These are phyloP conservation scores for Zalophus californianus DNA, from an alignment of 2,797 vertebrate species.

Conservation along the genomic window DNA sequence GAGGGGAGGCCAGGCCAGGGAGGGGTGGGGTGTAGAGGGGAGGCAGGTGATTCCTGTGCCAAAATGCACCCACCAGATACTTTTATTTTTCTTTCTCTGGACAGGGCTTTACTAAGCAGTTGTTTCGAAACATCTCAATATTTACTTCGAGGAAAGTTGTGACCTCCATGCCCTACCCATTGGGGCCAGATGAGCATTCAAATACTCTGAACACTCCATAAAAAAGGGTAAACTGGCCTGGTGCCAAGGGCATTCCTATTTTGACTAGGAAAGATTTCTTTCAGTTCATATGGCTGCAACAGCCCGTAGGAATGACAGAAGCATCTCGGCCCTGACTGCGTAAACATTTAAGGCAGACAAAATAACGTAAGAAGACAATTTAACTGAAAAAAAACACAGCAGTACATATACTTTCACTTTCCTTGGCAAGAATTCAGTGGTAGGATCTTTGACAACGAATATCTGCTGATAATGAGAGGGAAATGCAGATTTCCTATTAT, in stretches of 20 bases:
- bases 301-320: slow-evolving; percentile 89
- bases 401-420: neutral
- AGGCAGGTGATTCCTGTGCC: neutral
- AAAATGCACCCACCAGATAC: neutral
- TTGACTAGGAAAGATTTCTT: slow-evolving; percentile 84
- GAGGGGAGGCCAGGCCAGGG: neutral
- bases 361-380: neutral
- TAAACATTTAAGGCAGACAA: slow-evolving; percentile 84
- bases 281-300: slow-evolving; percentile 86
- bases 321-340: slow-evolving; percentile 83
- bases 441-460: neutral
- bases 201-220: neutral
- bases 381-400: neutral
- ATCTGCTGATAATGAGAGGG: neutral
- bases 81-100: neutral
- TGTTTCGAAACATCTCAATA: neutral
- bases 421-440: neutral
- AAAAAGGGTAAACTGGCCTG: neutral
- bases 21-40: too few species aligned
- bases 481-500: neutral
- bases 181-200: neutral
- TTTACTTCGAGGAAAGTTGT: neutral
- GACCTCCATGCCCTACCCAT: neutral
- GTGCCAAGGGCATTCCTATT: neutral
- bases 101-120: neutral